Base-by-base conservation (phyloP, 2,888 invertebrate species). In the Andrena fulva region DNA sequence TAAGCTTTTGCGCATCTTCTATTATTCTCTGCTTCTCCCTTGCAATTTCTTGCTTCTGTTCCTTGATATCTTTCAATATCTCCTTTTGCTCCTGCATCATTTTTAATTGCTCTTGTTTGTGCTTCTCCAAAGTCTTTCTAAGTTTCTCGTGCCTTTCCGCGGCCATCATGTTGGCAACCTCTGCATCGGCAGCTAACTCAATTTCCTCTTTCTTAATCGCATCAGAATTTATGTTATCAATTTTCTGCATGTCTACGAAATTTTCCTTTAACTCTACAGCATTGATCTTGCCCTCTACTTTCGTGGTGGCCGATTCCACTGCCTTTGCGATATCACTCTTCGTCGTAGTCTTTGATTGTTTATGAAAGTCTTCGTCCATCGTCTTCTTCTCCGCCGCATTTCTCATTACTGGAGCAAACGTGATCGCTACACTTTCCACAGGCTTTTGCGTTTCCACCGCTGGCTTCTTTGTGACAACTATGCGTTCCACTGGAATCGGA, bases 71-170 rank as follows among this genome's bases (percentile, higher is more conserved):
- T 82, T 95, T 94, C 63, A 96, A 91, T 78, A 96, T 94, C 90
- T 96, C 95, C 87, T 96, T 96, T 88, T 96, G 96, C 90, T 97
- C 96, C 87, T 96, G 95, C 48, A 97, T 94, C 81, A 97, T 93
- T 91, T 96, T 95, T 89, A 96, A 95, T 89, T 96, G 96, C 90
- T 96, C 96, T 91, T 96, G 95, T 77, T 96, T 96, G 85, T 97
- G 96, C 90, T 96, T 95, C 92, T 96, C 96, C 27, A 97, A 94
- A 24, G 96, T 96, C 71, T 91, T 89, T 54, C 86, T 84, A 2
- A 92, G 80, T 59, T 93, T 88, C 50, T 93, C 94, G 80, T 94
- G 93, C 74, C 94, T 93, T 31, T 91, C 89, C 1, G 87, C 89
- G 8, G 92, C 89, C 80, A 92, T 91, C 5, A 90, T 85, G 54